phyloP scores from a whole-genome alignment of 2,113 vertebrate species.

The Nothoprocta pentlandii region DNA sequence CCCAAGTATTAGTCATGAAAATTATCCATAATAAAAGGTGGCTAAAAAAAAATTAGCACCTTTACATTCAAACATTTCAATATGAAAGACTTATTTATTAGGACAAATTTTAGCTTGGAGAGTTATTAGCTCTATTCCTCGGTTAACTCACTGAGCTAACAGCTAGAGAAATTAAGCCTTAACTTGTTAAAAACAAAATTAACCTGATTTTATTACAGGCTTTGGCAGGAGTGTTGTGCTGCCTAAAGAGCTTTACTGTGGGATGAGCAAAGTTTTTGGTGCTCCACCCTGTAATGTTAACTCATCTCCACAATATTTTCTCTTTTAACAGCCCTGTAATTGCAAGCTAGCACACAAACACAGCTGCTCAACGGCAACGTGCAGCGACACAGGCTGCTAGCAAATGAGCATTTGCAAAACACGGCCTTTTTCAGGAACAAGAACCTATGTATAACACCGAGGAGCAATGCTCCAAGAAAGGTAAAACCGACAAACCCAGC shows the following conservation, averaged over 20 bases:
- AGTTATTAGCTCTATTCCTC: not conserved
- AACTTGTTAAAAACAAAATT: slow-evolving; percentile 58
- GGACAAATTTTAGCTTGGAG: not conserved
- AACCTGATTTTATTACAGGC: slow-evolving; percentile 36
- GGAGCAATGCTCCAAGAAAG: not conserved
- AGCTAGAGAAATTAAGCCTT: slow-evolving; percentile 55
- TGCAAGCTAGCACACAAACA: slow-evolving; percentile 10
- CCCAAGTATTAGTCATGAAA: slow-evolving; percentile 41
- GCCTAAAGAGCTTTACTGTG: slow-evolving; percentile 23
- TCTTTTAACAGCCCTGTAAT: slow-evolving; percentile 37
- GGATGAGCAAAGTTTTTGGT: slow-evolving; percentile 28
- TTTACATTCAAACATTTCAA: not conserved
- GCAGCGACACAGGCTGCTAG: not conserved
- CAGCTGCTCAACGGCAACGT: slow-evolving; percentile 1
- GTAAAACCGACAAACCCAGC: not conserved
- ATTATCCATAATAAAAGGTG: not conserved
- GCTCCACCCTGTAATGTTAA: slow-evolving; percentile 48
- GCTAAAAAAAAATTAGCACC: not conserved
- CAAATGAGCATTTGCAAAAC: not conserved
- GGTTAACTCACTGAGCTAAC: not conserved
- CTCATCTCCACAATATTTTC: not conserved
- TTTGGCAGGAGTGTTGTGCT: slow-evolving; percentile 33
- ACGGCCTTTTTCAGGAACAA: not conserved
- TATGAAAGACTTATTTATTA: not conserved
- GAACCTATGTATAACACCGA: not conserved